phyloP scores from a whole-genome alignment of 2,888 invertebrate genomes.

The Timema cristinae region DNA sequence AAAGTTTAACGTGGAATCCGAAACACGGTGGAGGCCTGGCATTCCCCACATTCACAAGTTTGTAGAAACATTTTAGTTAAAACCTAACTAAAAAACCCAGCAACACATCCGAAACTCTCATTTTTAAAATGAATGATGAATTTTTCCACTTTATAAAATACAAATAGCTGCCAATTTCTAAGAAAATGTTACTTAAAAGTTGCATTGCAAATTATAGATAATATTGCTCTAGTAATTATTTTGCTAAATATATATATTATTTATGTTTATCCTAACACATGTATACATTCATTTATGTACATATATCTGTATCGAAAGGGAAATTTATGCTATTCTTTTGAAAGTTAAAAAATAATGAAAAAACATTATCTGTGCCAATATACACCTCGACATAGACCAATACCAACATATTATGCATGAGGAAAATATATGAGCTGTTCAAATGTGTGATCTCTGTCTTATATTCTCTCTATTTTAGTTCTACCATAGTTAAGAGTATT shows the following conservation, averaged over 20 bases:
- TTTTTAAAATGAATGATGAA: too few species aligned
- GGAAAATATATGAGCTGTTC: not conserved
- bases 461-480: too few species aligned
- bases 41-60: too few species aligned
- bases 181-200: not conserved
- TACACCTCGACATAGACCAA: conserved; percentile 20
- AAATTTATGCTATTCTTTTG: not conserved
- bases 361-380: conserved; percentile 9
- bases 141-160: too few species aligned
- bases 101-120: too few species aligned
- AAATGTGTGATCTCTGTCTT: not conserved
- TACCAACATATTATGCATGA: conserved; percentile 25
- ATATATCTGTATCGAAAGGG: not conserved
- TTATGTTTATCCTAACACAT: not conserved
- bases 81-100: too few species aligned
- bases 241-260: not conserved
- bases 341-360: not conserved
- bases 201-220: not conserved
- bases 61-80: too few species aligned
- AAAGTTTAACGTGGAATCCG: too few species aligned
- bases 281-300: conserved; percentile 2
- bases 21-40: too few species aligned
- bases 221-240: conserved; percentile 8
- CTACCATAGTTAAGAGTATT: too few species aligned
- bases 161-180: too few species aligned